Conservation (phyloP, 2,113 vertebrate species). For the Strix aluco region DNA sequence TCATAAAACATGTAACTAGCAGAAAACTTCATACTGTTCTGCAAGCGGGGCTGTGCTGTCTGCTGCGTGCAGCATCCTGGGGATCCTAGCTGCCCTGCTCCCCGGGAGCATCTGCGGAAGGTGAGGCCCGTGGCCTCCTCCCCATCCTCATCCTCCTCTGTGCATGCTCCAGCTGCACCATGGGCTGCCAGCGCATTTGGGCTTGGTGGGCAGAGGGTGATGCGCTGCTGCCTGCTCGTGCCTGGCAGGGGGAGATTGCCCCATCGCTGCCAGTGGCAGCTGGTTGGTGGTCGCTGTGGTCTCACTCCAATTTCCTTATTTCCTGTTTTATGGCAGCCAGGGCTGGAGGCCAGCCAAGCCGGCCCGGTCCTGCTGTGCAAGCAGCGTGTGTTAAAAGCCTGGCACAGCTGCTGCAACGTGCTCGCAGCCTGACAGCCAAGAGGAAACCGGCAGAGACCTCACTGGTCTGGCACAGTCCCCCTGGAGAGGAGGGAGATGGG, state of each 20-base stretch:
- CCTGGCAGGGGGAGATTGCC: neutral
- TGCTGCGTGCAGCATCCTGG: neutral
- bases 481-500: neutral
- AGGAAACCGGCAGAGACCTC: constrained; percentile 26
- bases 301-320: constrained; percentile 3
- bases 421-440: neutral
- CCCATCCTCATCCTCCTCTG: neutral
- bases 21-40: constrained; percentile 5
- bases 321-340: neutral
- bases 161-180: neutral
- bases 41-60: neutral
- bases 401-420: neutral
- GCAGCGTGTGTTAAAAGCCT: neutral
- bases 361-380: neutral
- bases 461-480: neutral
- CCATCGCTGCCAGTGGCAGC: neutral
- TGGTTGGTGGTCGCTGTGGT: constrained; percentile 22
- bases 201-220: neutral
- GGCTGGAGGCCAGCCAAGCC: neutral
- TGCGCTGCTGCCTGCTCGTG: neutral
- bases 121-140: neutral
- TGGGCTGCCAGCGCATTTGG: fast-evolving
- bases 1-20: constrained; percentile 47
- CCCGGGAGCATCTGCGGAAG: neutral
- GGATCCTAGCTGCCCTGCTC: neutral